phyloP scores from a whole-genome alignment of 2,888 invertebrate genomes.

The Ectobius pallidus region DNA sequence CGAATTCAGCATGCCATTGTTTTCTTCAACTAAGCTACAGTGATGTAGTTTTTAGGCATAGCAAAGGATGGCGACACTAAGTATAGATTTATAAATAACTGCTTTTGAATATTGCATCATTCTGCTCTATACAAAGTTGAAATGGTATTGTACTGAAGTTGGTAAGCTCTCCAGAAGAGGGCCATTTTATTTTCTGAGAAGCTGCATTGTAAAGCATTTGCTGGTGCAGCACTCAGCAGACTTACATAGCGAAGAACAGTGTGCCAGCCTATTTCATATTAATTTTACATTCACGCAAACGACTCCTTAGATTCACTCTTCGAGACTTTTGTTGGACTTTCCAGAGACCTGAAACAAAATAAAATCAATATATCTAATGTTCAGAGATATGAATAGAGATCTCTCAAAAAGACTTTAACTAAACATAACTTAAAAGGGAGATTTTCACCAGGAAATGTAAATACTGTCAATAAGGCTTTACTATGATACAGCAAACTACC shows the following conservation, averaged over 20 bases:
- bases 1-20: background rate
- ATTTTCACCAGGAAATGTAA: too few species aligned
- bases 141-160: slow-evolving; percentile 4
- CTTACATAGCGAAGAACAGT: background rate
- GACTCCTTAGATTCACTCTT: slow-evolving; percentile 17
- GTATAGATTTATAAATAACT: background rate
- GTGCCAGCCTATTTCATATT: background rate
- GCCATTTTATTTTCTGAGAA: background rate
- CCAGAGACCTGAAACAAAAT: slow-evolving; percentile 10
- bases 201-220: background rate
- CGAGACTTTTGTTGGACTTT: slow-evolving; percentile 14
- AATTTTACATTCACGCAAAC: slow-evolving; percentile 4
- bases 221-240: too few species aligned
- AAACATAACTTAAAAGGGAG: too few species aligned
- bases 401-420: too few species aligned
- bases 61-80: background rate
- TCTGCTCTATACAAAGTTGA: background rate
- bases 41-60: background rate
- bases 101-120: background rate
- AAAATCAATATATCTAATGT: background rate
- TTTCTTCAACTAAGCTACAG: background rate
- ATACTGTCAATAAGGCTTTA: too few species aligned
- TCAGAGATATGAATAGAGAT: too few species aligned
- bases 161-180: background rate
- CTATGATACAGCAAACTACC: too few species aligned